Evolutionary conservation across 2,113 vertebrate species (phyloP).

Genomic region (Anolis carolinensis): DNA sequence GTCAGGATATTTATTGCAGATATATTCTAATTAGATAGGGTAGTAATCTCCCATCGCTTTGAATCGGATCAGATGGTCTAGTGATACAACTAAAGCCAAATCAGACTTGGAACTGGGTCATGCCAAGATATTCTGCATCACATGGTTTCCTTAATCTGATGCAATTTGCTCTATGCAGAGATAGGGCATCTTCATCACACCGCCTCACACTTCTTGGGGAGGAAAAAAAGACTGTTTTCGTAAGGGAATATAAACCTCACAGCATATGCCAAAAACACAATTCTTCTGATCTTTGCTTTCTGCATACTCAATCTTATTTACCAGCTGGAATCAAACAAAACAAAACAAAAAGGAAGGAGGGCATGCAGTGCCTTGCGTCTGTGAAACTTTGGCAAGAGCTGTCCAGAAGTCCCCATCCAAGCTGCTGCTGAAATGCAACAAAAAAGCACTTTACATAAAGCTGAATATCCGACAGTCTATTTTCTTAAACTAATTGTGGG

Average conservation of each 20-base stretch:
- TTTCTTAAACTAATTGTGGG: background rate
- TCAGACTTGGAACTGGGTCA: slow-evolving; percentile 53
- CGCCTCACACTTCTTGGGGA: background rate
- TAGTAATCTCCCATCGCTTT: slow-evolving; percentile 58
- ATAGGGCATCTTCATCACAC: background rate
- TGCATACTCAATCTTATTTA: background rate
- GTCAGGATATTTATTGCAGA: slow-evolving; percentile 45
- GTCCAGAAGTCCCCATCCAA: background rate
- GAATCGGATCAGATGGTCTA: slow-evolving; percentile 48
- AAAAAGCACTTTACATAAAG: slow-evolving; percentile 46
- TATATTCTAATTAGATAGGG: slow-evolving; percentile 52
- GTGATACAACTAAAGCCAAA: slow-evolving; percentile 48
- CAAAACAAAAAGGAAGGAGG: background rate
- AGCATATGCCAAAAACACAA: background rate
- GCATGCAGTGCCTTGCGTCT: background rate
- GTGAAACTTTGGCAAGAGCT: slow-evolving; percentile 12
- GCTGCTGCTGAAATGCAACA: slow-evolving; percentile 44
- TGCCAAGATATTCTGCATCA: background rate
- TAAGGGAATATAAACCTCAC: slow-evolving; percentile 9
- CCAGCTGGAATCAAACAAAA: slow-evolving; percentile 13
- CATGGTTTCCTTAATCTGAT: slow-evolving; percentile 34
- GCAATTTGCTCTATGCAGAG: slow-evolving; percentile 42
- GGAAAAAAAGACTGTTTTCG: background rate
- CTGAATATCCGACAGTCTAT: slow-evolving; percentile 10
- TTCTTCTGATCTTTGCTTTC: background rate